phyloP scores from a whole-genome alignment of 2,797 vertebrate genomes.

The Gymnocypris eckloni region DNA sequence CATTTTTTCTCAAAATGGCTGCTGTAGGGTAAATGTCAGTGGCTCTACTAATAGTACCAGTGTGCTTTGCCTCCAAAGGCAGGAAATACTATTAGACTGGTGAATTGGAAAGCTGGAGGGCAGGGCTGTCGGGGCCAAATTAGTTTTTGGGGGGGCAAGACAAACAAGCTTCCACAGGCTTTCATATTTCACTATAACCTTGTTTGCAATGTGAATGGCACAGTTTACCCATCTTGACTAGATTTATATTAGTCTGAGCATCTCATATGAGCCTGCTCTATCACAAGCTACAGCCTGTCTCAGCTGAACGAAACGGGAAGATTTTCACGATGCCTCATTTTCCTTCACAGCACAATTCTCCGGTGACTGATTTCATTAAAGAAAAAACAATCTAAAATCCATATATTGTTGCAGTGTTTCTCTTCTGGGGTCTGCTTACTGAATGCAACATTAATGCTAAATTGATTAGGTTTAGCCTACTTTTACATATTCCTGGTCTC shows the following conservation, averaged over 20 bases:
- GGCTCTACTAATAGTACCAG: neutral
- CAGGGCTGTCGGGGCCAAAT: slow-evolving; percentile 3
- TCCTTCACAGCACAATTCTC: neutral
- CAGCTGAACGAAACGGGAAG: neutral
- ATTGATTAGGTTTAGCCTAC: neutral
- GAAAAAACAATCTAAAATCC: neutral
- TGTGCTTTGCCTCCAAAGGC: neutral
- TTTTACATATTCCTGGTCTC: neutral
- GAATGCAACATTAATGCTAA: neutral
- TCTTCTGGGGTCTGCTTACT: neutral
- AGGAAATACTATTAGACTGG: neutral
- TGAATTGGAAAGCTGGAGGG: slow-evolving; percentile 9
- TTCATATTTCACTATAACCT: slow-evolving; percentile 12
- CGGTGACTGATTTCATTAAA: neutral
- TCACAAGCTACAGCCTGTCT: slow-evolving; percentile 7
- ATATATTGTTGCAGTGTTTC: neutral
- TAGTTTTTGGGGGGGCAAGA: neutral
- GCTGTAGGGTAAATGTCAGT: slow-evolving; percentile 20
- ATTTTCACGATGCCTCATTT: neutral
- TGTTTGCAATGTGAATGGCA: neutral
- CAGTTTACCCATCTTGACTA: neutral
- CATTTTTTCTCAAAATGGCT: neutral
- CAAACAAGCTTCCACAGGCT: neutral
- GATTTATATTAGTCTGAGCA: neutral
- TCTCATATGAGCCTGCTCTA: slow-evolving; percentile 14